Conservation (phyloP, 2,113 vertebrate genomes). For the Orycteropus afer region DNA sequence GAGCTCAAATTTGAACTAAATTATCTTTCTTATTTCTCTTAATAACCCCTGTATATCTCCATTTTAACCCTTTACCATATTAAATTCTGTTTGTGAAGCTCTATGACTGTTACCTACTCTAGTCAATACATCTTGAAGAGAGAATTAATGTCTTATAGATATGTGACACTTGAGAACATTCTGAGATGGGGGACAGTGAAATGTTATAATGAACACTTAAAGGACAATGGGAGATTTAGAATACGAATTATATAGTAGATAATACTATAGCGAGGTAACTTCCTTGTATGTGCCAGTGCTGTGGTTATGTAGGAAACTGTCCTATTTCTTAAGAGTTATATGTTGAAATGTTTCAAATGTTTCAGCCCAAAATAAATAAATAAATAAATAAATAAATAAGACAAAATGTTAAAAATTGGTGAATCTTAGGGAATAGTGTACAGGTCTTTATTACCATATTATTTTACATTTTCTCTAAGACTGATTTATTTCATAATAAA, state of each 20-base stretch:
- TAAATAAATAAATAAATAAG: not conserved
- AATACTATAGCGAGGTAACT: not conserved
- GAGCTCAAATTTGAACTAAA: not conserved
- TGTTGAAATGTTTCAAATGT: not conserved
- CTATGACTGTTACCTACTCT: not conserved
- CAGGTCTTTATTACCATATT: not conserved
- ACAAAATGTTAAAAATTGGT: not conserved
- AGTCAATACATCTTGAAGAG: not conserved
- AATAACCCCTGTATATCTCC: not conserved
- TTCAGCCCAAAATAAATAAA: not conserved
- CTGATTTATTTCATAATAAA: conserved; percentile 5
- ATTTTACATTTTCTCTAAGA: not conserved
- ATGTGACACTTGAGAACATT: not conserved
- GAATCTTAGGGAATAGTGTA: not conserved
- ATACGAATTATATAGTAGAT: not conserved
- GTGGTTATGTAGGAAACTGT: not conserved
- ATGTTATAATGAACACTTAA: not conserved
- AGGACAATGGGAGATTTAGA: not conserved
- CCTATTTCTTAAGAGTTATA: not conserved
- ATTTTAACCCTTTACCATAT: not conserved
- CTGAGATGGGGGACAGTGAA: not conserved
- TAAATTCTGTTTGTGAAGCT: not conserved
- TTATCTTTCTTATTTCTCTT: not conserved
- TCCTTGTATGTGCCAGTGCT: not conserved
- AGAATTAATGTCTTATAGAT: not conserved